phyloP scores from a whole-genome alignment of 2,888 invertebrate species.

The Toxonevra muliebris region DNA sequence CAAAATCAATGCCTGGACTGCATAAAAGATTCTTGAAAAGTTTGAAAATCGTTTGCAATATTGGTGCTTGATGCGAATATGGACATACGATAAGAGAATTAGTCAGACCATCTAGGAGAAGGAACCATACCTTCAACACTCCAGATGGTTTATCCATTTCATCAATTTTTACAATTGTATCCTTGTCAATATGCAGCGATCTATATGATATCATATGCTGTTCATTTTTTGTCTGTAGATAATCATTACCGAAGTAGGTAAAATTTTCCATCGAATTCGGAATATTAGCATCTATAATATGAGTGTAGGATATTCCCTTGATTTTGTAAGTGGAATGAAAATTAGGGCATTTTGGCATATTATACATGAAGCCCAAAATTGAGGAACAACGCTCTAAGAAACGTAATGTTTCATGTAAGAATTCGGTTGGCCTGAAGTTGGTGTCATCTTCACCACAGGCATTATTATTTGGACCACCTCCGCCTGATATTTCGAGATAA shows the following conservation, averaged over 20 bases:
- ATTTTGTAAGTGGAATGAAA: conserved; percentile 89
- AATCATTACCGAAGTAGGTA: conserved; percentile 74
- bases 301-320: conserved; percentile 79
- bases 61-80: conserved; percentile 87
- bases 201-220: conserved; percentile 69
- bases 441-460: conserved; percentile 66
- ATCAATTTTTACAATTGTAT: conserved; percentile 65
- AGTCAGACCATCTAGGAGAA: conserved; percentile 86
- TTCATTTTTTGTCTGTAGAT: conserved; percentile 71
- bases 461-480: conserved; percentile 76
- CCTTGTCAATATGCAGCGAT: conserved; percentile 65
- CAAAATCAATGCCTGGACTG: conserved; percentile 88
- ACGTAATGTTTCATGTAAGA: conserved; percentile 78
- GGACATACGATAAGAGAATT: conserved; percentile 84
- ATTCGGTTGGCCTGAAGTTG: conserved; percentile 65
- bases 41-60: conserved; percentile 88
- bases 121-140: conserved; percentile 89
- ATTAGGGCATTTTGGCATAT: conserved; percentile 93
- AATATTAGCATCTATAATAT: conserved; percentile 85
- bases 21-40: conserved; percentile 79
- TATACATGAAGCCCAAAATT: conserved; percentile 90
- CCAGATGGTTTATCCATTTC: conserved; percentile 81
- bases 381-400: conserved; percentile 87
- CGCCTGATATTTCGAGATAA: conserved; percentile 65
- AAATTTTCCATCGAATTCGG: conserved; percentile 76